Evolutionary conservation across 2,797 vertebrate species (phyloP).

Genomic region (Stomatorhinus walkeri): DNA sequence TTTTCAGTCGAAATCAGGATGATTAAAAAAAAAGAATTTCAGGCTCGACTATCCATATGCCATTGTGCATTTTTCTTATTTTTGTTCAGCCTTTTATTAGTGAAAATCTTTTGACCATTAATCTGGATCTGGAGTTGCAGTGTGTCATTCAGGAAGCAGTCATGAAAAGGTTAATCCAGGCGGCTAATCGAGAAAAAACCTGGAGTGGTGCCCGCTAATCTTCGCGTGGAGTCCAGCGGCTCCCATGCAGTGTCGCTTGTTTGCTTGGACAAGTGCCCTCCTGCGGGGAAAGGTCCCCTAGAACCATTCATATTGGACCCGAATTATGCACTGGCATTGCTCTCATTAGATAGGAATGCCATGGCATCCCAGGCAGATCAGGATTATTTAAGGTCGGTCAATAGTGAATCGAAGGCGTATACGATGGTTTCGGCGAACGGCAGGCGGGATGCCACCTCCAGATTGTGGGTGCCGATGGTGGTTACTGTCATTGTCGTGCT

Average conservation of each 20-base stretch:
- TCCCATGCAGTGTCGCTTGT: not conserved
- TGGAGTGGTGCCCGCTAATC: not conserved
- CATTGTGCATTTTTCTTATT: not conserved
- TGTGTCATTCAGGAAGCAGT: not conserved
- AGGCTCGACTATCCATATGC: not conserved
- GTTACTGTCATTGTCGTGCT: constrained; percentile 47
- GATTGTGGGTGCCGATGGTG: constrained; percentile 45
- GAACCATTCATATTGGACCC: not conserved
- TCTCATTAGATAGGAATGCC: constrained; percentile 13
- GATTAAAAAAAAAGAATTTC: not conserved
- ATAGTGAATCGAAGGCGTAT: constrained; percentile 39
- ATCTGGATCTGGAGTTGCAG: not conserved
- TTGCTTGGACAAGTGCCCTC: constrained; percentile 2
- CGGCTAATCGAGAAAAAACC: not conserved
- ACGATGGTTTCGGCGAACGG: constrained; percentile 36
- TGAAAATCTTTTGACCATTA: not conserved
- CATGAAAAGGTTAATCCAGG: constrained; percentile 9
- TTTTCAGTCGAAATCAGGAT: not conserved
- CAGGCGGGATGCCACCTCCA: constrained; percentile 26
- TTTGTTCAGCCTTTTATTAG: not conserved
- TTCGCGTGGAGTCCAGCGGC: not conserved
- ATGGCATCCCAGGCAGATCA: constrained; percentile 15
- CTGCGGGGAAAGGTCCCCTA: not conserved
- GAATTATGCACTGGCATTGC: not conserved
- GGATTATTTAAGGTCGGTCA: constrained; percentile 37